Conservation (phyloP, 2,113 vertebrate genomes). For the Phylloscopus trochilus region DNA sequence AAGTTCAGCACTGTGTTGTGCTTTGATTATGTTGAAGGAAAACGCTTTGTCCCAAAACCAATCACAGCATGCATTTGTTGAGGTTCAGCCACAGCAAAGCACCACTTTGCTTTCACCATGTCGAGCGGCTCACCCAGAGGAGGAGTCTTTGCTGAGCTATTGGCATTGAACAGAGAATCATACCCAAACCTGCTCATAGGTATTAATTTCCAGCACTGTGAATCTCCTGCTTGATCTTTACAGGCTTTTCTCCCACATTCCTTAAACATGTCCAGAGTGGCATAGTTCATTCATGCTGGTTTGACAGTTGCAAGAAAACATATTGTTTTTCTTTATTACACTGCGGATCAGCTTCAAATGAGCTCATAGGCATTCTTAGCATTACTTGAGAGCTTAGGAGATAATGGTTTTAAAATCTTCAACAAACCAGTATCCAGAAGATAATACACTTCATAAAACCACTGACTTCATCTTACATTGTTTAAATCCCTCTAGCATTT, state of each 20-base stretch:
- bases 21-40: not conserved
- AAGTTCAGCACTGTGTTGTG: not conserved
- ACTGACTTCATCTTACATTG: not conserved
- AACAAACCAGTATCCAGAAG: not conserved
- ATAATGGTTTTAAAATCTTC: not conserved
- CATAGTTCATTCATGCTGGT: not conserved
- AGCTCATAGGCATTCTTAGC: not conserved
- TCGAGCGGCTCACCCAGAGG: not conserved
- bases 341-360: not conserved
- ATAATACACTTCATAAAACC: not conserved
- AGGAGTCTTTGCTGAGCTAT: not conserved
- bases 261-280: not conserved
- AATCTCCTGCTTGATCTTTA: not conserved
- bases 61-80: not conserved
- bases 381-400: not conserved
- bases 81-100: not conserved
- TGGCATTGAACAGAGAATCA: fast-evolving
- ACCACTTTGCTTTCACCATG: fast-evolving
- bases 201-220: not conserved
- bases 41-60: not conserved
- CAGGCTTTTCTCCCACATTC: not conserved
- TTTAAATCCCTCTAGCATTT: conserved; percentile 15
- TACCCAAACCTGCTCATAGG: not conserved
- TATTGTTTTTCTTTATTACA: not conserved
- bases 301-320: not conserved